These are phyloP conservation scores for Eupeodes latifasciatus DNA, from an alignment of 2,888 invertebrate genomes.

Conservation along the genomic window DNA sequence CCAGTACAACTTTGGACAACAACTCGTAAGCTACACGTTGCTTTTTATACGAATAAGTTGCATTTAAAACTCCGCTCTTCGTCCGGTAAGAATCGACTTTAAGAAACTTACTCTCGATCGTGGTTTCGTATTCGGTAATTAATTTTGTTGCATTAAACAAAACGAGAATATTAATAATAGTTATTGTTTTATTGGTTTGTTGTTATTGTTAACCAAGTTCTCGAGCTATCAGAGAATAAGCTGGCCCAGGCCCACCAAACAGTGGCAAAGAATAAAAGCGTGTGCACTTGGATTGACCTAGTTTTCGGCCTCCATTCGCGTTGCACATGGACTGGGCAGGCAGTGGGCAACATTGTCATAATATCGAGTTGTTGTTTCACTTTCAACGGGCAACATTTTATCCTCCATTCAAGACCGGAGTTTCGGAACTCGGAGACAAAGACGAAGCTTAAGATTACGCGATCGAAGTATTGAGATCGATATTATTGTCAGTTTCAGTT, in stretches of 20 bases:
- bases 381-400: conserved; percentile 48
- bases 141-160: background rate
- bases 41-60: background rate
- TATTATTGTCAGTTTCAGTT: background rate
- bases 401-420: background rate
- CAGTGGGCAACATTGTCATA: background rate
- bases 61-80: background rate
- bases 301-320: conserved; percentile 30
- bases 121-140: background rate
- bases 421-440: conserved; percentile 26
- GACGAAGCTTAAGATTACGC: conserved; percentile 61
- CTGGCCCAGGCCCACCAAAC: no score
- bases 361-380: conserved; percentile 48
- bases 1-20: conserved; percentile 71
- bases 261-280: background rate
- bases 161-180: background rate
- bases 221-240: background rate
- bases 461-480: conserved; percentile 34
- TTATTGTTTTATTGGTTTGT: background rate
- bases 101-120: background rate
- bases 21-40: conserved; percentile 56
- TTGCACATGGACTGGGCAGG: conserved; percentile 8
- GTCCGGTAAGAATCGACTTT: conserved; percentile 16
- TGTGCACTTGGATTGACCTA: conserved; percentile 60
- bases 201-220: conserved; percentile 19